phyloP scores from a whole-genome alignment of 2,797 vertebrate species.

The Chromobotia macracanthus region DNA sequence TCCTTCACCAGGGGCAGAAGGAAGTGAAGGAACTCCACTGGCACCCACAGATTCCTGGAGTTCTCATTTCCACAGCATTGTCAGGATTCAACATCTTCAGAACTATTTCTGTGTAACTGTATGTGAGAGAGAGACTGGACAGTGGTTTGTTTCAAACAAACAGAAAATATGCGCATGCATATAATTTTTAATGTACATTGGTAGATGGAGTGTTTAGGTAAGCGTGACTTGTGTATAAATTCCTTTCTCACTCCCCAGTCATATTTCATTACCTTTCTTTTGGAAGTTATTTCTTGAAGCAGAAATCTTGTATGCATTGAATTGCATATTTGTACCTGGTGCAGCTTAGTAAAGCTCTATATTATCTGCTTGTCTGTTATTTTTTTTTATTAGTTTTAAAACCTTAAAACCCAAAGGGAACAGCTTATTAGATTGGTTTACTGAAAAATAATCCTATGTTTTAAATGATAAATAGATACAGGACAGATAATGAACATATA shows the following conservation, averaged over 20 bases:
- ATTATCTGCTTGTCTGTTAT: background rate
- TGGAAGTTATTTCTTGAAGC: conserved; percentile 22
- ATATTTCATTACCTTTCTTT: background rate
- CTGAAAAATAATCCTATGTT: too few relatives aligned
- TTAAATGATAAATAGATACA: too few relatives aligned
- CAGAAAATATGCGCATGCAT: background rate
- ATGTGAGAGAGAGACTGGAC: background rate
- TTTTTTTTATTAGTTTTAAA: background rate
- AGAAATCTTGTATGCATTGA: conserved; percentile 36
- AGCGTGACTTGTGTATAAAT: conserved; percentile 1
- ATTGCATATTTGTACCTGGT: background rate
- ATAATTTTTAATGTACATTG: conserved; percentile 10
- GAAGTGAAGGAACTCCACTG: conserved; percentile 94
- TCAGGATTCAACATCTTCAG: conserved; percentile 90
- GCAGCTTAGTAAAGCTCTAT: background rate
- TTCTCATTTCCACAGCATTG: conserved; percentile 85
- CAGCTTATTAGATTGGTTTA: too few relatives aligned
- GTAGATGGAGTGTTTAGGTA: conserved; percentile 16
- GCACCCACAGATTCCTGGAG: conserved; percentile 88
- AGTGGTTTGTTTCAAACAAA: background rate
- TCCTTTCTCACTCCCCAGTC: background rate
- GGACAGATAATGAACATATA: too few relatives aligned
- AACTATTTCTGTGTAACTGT: conserved; percentile 84
- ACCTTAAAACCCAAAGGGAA: too few relatives aligned
- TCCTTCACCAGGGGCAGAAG: conserved; percentile 90